Percentiles rank a stretch among this genome's conserved stretches.
phyloP scores from a whole-genome alignment of 2,797 vertebrate species.

The Oryzias dopingdopingensis region DNA sequence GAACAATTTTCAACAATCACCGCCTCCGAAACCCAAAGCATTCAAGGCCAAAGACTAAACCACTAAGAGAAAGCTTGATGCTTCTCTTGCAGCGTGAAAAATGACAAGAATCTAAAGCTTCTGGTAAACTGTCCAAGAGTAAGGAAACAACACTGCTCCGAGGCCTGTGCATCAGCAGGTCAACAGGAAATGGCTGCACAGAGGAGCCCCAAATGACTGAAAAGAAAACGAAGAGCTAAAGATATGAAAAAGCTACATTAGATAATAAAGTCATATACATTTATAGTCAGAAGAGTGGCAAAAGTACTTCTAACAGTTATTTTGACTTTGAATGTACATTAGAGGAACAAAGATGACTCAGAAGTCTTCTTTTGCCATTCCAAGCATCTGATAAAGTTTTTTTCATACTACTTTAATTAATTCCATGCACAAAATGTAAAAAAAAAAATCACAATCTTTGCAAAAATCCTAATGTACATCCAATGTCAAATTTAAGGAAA shows the following conservation, averaged over 20 bases:
- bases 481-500: constrained; percentile 2
- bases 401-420: too few relatives aligned
- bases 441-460: too few relatives aligned
- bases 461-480: background rate
- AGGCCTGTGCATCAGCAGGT: constrained; percentile 36
- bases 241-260: constrained; percentile 2
- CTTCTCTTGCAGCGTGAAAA: constrained; percentile 23
- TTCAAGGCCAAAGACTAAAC: constrained; percentile 1
- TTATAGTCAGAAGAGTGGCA: background rate
- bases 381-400: too few relatives aligned
- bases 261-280: background rate
- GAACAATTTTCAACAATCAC: background rate
- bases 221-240: constrained; percentile 40
- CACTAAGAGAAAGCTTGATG: constrained; percentile 5
- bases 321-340: background rate
- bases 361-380: too few relatives aligned
- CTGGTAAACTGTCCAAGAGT: constrained; percentile 36
- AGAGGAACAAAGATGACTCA: too few relatives aligned
- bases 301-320: background rate
- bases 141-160: constrained; percentile 51
- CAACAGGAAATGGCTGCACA: constrained; percentile 56
- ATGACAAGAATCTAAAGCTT: constrained; percentile 58
- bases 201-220: constrained; percentile 46
- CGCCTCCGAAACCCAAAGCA: constrained; percentile 1
- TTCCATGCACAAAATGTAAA: too few relatives aligned